Percentiles rank a stretch among this genome's conserved stretches.
Evolutionary conservation across 2,797 vertebrate genomes (phyloP).

Genomic region (Eulemur coronatus): DNA sequence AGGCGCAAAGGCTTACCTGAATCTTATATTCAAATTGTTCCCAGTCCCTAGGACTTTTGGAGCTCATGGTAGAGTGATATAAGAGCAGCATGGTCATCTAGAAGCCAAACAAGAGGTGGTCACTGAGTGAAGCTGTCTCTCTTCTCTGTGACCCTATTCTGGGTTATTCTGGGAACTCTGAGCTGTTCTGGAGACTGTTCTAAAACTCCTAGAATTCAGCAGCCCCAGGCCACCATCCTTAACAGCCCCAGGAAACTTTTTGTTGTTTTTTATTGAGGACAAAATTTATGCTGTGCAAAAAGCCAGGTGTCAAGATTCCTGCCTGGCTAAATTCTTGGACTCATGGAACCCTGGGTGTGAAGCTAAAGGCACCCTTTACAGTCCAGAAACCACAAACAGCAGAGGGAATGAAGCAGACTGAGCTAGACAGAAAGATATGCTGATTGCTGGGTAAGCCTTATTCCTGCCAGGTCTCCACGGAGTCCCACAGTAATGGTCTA

Average conservation of each 20-base stretch:
- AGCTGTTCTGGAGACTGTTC: background rate
- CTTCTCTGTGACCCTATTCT: background rate
- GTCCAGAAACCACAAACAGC: background rate
- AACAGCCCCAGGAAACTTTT: background rate
- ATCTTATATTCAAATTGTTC: constrained; percentile 86
- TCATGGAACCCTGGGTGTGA: background rate
- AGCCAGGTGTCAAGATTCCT: background rate
- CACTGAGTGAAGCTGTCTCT: background rate
- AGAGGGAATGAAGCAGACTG: background rate
- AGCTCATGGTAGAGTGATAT: constrained; percentile 91
- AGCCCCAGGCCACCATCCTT: background rate
- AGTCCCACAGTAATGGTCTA: background rate
- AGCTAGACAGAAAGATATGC: background rate
- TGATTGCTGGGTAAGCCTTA: background rate
- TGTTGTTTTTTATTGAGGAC: background rate
- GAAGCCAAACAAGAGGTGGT: constrained; percentile 12
- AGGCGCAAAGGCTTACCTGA: constrained; percentile 86
- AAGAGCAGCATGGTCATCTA: constrained; percentile 92
- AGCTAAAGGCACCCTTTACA: background rate
- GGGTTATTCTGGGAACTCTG: background rate
- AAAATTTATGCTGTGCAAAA: background rate
- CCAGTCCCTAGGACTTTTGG: constrained; percentile 83
- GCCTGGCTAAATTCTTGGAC: background rate
- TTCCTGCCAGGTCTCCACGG: background rate
- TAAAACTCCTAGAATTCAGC: background rate